Evolutionary conservation across 1,140 invertebrate genomes (phyloP), one percentile per base, ranked within the genome.

Genomic region (Oncopeltus fasciatus): DNA sequence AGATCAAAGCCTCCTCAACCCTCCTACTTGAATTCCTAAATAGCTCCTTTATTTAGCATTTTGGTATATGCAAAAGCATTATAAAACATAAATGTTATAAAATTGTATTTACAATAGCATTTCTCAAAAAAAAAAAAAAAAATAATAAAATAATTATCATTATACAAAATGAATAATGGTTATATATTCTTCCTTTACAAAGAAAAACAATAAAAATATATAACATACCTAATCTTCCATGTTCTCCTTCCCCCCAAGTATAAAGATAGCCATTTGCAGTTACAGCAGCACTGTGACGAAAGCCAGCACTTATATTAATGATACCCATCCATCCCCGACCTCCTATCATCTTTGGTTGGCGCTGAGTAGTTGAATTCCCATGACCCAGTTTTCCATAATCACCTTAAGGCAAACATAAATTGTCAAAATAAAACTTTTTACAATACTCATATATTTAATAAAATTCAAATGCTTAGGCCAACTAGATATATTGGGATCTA

Each of bases 171-270:
- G n/a, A n/a, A n/a, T n/a, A n/a, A n/a, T n/a, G n/a, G n/a, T n/a
- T n/a, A n/a, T n/a, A n/a, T n/a, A n/a, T n/a, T n/a, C n/a, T n/a
- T n/a, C n/a, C n/a, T n/a, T n/a, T n/a, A n/a, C n/a, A n/a, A n/a
- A n/a, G n/a, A n/a, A n/a, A n/a, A 57, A 53, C 14, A 14, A 64
- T 38, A 21, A 64, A 63, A 62, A 24, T 21, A 57, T 57, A 4
- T 11, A 16, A 57, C 21, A 21, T 9, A 76, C 79, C 83, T 4
- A 85, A 72, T 58, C 79, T 71, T 9, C 83, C 83, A 68, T 79
- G 78, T 69, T 81, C 81, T n/a, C 83, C 82, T 69, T 83, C 78
- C 8, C 83, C 83, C 79, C 79, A 81, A 1, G 78, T 80, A 65
- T 76, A 82, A 26, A 82, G 68, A 62, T 75, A 71, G 3, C 80